A percentile compares a stretch with the other conserved stretches of the same genome.
phyloP scores from a whole-genome alignment of 2,888 invertebrate species.

The Poecilobothrus nobilitatus region DNA sequence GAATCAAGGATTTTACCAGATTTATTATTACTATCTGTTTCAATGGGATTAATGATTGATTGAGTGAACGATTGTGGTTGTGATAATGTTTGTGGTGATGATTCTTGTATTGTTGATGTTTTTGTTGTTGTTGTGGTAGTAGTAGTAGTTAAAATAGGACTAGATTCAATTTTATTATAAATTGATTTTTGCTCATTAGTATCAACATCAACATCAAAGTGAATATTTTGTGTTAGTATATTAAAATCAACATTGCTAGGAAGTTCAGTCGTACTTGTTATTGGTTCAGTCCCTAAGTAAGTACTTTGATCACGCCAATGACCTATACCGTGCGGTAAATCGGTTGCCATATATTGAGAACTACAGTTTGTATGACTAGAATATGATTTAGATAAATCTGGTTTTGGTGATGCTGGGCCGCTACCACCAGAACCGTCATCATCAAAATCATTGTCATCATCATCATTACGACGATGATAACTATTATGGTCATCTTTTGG shows the following conservation, averaged over 20 bases:
- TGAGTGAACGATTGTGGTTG: neutral
- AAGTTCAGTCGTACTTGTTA: conserved; percentile 28
- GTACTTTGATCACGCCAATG: conserved; percentile 76
- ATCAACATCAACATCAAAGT: neutral
- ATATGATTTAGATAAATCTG: conserved; percentile 27
- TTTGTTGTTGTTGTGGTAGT: conserved; percentile 16
- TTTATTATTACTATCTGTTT: neutral
- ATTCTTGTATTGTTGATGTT: conserved; percentile 12
- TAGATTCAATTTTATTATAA: conserved; percentile 26
- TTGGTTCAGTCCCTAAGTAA: conserved; percentile 56
- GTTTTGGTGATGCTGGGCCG: conserved; percentile 38
- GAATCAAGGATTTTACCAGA: neutral
- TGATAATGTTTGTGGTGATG: neutral
- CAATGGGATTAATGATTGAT: too few species aligned
- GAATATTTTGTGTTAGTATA: neutral
- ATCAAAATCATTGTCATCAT: conserved; percentile 53
- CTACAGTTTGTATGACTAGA: conserved; percentile 38
- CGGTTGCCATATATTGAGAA: conserved; percentile 60
- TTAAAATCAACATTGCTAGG: conserved; percentile 26
- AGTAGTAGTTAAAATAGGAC: conserved; percentile 18
- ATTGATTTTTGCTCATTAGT: conserved; percentile 30
- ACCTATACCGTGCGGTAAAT: conserved; percentile 70
- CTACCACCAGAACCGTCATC: conserved; percentile 54
- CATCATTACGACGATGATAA: conserved; percentile 27
- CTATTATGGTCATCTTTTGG: conserved; percentile 35